phyloP scores from a whole-genome alignment of 2,888 invertebrate genomes.

The Myopa tessellatipennis region DNA sequence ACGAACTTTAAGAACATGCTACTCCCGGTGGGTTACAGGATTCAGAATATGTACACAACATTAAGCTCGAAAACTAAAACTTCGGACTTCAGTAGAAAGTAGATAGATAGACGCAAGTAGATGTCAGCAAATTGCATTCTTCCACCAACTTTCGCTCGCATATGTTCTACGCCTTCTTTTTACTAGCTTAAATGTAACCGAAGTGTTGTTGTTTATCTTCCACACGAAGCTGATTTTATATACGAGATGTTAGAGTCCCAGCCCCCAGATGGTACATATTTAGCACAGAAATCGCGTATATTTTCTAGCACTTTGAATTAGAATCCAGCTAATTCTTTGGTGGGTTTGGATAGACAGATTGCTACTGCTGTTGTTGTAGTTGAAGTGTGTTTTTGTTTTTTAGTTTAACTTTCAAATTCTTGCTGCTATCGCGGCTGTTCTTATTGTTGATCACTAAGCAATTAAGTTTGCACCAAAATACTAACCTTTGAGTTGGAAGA shows the following conservation, averaged over 20 bases:
- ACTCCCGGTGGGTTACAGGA: neutral
- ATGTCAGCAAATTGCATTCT: neutral
- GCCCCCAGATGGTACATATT: neutral
- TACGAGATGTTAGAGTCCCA: neutral
- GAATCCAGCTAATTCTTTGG: slow-evolving; percentile 30
- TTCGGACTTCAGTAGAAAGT: neutral
- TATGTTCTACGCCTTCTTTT: neutral
- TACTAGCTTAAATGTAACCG: slow-evolving; percentile 14
- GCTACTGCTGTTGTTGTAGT: slow-evolving; percentile 41
- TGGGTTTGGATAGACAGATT: neutral
- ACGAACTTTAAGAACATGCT: neutral
- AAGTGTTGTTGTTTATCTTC: neutral
- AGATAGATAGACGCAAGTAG: neutral
- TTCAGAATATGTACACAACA: neutral
- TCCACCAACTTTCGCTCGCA: neutral
- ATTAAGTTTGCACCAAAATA: slow-evolving; percentile 73
- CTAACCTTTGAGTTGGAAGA: slow-evolving; percentile 84
- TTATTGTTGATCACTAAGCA: slow-evolving; percentile 56
- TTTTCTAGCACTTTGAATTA: slow-evolving; percentile 31
- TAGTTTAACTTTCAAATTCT: slow-evolving; percentile 39
- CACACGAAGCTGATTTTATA: neutral
- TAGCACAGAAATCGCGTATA: neutral
- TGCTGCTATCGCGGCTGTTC: slow-evolving; percentile 41
- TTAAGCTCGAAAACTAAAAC: neutral
- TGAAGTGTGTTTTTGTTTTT: slow-evolving; percentile 33